A percentile compares a stretch with the other conserved stretches of the same genome.
Conservation (phyloP, 2,888 invertebrate species). For the Erebia aethiops region DNA sequence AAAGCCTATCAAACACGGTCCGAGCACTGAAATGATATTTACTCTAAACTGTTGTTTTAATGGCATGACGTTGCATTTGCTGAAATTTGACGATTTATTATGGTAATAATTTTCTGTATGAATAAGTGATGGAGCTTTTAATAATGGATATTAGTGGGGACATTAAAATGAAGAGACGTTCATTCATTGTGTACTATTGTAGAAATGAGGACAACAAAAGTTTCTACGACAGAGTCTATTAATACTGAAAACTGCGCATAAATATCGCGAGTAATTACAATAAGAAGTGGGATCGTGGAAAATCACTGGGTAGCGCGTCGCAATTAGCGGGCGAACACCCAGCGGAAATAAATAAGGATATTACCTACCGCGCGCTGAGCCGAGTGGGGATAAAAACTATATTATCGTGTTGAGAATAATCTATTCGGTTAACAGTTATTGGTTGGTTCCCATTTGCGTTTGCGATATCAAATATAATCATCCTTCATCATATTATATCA, state of each 20-base stretch:
- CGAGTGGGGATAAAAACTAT: slow-evolving; percentile 65
- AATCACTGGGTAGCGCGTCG: slow-evolving; percentile 74
- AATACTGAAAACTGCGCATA: slow-evolving; percentile 47
- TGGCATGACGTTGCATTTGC: slow-evolving; percentile 48
- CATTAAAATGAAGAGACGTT: slow-evolving; percentile 34
- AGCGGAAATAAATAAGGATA: slow-evolving; percentile 80
- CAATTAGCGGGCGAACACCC: slow-evolving; percentile 79
- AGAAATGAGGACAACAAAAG: slow-evolving; percentile 39
- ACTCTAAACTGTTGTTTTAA: slow-evolving; percentile 57
- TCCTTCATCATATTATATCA: too few species aligned
- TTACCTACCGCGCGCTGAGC: slow-evolving; percentile 57
- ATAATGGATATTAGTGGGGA: slow-evolving; percentile 34
- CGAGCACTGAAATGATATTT: slow-evolving; percentile 53
- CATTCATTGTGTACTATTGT: slow-evolving; percentile 38
- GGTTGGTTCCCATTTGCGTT: slow-evolving; percentile 29
- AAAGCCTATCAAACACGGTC: slow-evolving; percentile 50
- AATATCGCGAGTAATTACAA: slow-evolving; percentile 50
- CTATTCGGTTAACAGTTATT: slow-evolving; percentile 36
- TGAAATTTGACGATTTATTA: slow-evolving; percentile 47
- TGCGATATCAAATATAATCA: slow-evolving; percentile 25
- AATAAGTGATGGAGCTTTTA: slow-evolving; percentile 39
- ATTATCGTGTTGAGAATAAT: slow-evolving; percentile 55
- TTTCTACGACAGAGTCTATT: slow-evolving; percentile 40
- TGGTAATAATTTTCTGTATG: slow-evolving; percentile 40
- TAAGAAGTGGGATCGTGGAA: slow-evolving; percentile 65